Conservation (phyloP, 2,888 invertebrate species). For the Suillia variegata region DNA sequence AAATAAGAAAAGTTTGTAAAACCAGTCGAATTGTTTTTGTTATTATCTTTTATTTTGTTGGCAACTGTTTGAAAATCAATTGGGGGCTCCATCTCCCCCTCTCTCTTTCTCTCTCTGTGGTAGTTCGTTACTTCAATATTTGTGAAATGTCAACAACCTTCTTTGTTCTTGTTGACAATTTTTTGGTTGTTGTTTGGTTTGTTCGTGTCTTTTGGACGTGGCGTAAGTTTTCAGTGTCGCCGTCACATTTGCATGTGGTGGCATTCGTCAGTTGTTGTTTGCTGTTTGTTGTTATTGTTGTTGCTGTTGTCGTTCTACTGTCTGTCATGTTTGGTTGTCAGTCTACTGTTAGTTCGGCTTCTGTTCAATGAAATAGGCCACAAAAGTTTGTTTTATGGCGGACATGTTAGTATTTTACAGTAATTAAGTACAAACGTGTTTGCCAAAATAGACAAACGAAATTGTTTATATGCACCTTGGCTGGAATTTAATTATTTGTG, state of each 20-base stretch:
- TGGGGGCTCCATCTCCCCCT: no score
- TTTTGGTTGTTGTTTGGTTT: background rate
- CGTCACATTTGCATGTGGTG: background rate
- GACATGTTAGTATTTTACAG: no score
- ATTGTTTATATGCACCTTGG: no score
- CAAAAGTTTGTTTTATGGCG: background rate
- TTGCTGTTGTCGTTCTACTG: background rate
- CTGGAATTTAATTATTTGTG: no score
- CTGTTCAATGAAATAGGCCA: background rate
- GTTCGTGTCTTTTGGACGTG: background rate
- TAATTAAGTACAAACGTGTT: no score
- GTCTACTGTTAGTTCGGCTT: background rate
- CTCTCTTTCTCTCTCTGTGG: no score
- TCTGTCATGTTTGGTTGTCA: conserved; percentile 1
- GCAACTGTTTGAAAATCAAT: conserved; percentile 4
- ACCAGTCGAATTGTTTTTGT: no score
- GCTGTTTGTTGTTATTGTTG: background rate
- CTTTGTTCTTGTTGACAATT: conserved; percentile 20
- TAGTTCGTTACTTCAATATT: background rate
- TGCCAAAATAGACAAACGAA: no score
- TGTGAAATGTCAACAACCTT: conserved; percentile 21
- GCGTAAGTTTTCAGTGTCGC: background rate
- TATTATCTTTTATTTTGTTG: background rate
- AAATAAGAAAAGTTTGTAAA: no score
- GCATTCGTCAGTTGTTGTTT: background rate